Evolutionary conservation across 2,113 vertebrate genomes (phyloP), one percentile per base, ranked within the genome.

Genomic region (Orcinus orca): DNA sequence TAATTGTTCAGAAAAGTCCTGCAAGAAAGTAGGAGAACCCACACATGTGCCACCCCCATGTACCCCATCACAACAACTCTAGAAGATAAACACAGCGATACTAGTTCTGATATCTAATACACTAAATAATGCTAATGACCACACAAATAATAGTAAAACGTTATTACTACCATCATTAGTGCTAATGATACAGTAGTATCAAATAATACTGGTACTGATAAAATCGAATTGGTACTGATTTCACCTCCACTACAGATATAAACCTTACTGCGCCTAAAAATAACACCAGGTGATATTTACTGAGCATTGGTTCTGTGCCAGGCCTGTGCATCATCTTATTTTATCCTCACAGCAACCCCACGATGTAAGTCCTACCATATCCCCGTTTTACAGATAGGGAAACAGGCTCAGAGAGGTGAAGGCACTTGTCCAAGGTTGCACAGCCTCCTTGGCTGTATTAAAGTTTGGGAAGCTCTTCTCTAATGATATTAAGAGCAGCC

Each of bases 1-100:
- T 53, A 44, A 26, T n/a, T 53, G 82, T 33, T 82, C 29, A 83
- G 83, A 77, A 41, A 60, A 86, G 68, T 92, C 84, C 44, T 86
- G 8, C 6, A 50, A 44, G 73, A 55, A 89, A 60, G 36, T 38
- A 8, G 36, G 31, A 15, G 31, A 91, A 15, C 44, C 25, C 25
- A 55, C 18, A n/a, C 23, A 21, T 0, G 5, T 83, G 5, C 25
- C 9, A 21, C 44, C 11, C 13, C 17, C 47, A 4, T 13, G 29
- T 38, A 71, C 36, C 29, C 47, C 5, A 14, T 83, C 63, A 14
- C 23, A 36, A 23, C 21, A 23, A 17, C 65, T 74, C 50, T 60
- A n/a, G 65, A 77, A 86, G 23, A 31, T 53, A 60, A 58, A 81
- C 50, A 33, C 2, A 25, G 13, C 63, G 36, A 18, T 76, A 1